These are phyloP conservation scores for Onychostoma macrolepis DNA, from an alignment of 2,113 vertebrate species.

Conservation along the genomic window DNA sequence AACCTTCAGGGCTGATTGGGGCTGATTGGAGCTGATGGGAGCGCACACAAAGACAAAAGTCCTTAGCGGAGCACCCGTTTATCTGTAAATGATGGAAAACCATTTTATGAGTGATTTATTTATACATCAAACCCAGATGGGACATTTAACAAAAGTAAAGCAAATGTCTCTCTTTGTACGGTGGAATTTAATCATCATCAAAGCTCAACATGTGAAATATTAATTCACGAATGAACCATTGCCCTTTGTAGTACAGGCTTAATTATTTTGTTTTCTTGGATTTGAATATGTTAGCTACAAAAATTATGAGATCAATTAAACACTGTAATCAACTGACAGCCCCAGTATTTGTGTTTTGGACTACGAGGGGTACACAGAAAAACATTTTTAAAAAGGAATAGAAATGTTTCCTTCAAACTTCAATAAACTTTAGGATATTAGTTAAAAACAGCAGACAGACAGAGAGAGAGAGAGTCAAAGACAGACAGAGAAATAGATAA, in stretches of 20 bases:
- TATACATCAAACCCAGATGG: background rate
- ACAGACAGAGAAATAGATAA: no score
- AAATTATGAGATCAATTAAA: background rate
- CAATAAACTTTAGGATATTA: background rate
- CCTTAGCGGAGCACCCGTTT: background rate
- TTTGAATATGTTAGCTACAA: background rate
- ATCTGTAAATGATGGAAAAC: background rate
- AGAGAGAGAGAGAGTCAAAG: no score
- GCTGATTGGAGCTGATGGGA: background rate
- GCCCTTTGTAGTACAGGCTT: background rate
- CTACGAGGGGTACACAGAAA: background rate
- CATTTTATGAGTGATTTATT: background rate
- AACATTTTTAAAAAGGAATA: background rate
- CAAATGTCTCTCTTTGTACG: background rate
- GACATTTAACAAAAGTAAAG: background rate
- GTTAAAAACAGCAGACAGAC: background rate
- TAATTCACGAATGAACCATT: background rate
- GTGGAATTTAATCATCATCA: background rate
- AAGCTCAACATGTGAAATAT: background rate
- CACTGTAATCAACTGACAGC: background rate
- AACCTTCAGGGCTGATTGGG: slow-evolving; percentile 2
- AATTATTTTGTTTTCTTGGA: background rate
- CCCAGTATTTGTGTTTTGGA: background rate
- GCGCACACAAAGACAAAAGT: background rate
- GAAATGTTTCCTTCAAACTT: background rate